phyloP scores from a whole-genome alignment of 2,888 invertebrate genomes.

The Heliconius ismenius region DNA sequence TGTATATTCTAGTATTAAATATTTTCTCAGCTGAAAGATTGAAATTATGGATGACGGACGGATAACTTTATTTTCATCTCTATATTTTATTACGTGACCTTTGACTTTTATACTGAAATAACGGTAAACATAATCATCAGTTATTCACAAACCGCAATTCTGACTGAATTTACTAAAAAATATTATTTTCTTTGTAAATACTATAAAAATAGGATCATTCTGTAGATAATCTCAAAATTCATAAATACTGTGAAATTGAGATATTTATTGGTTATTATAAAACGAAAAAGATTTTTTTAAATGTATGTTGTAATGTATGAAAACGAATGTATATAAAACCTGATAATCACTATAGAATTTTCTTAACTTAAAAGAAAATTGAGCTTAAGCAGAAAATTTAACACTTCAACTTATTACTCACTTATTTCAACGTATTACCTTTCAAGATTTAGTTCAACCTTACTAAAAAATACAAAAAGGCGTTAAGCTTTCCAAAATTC shows the following conservation, averaged over 20 bases:
- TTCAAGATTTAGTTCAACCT: slow-evolving; percentile 1
- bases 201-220: neutral
- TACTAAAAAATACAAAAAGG: neutral
- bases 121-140: too few relatives aligned
- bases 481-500: slow-evolving; percentile 16
- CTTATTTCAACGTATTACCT: neutral
- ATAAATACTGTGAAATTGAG: neutral
- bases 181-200: neutral
- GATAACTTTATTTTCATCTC: too few relatives aligned
- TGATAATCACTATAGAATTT: neutral
- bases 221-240: neutral
- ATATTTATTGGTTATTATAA: neutral
- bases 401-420: neutral
- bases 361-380: neutral
- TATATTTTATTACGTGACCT: too few relatives aligned
- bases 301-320: neutral
- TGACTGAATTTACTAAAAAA: too few relatives aligned
- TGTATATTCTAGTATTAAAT: too few relatives aligned
- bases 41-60: too few relatives aligned
- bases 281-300: neutral
- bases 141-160: too few relatives aligned
- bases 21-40: too few relatives aligned
- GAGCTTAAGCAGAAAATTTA: neutral
- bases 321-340: neutral
- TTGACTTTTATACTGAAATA: too few relatives aligned